These are phyloP conservation scores for Discoglossus pictus DNA, from an alignment of 2,797 vertebrate genomes.

Conservation along the genomic window DNA sequence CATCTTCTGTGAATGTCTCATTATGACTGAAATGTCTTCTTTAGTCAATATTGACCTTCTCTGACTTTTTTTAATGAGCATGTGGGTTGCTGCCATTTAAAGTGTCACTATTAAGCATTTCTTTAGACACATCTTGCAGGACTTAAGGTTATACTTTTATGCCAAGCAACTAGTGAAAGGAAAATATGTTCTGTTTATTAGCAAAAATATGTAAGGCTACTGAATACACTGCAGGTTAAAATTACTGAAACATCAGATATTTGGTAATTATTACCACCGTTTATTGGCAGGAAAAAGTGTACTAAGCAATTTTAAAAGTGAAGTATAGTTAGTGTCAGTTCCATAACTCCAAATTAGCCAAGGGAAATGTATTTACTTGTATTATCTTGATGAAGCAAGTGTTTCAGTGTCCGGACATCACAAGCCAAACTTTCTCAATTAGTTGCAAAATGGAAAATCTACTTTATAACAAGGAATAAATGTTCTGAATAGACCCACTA, in stretches of 20 bases:
- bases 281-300: background rate
- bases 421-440: background rate
- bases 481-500: too few relatives aligned
- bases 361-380: background rate
- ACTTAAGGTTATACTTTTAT: background rate
- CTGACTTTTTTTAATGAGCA: slow-evolving; percentile 2
- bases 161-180: background rate
- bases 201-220: background rate
- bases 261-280: background rate
- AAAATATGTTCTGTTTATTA: background rate
- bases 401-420: background rate
- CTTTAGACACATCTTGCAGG: background rate
- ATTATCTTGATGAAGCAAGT: background rate
- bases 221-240: background rate
- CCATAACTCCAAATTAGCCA: background rate
- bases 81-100: slow-evolving; percentile 4
- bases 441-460: background rate
- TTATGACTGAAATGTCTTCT: background rate
- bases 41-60: slow-evolving; percentile 9
- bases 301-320: background rate
- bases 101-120: background rate
- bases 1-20: background rate
- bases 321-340: background rate
- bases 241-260: background rate
- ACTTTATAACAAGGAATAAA: background rate